Base-by-base conservation (phyloP, 2,113 vertebrate genomes). In the Myotis brandtii region DNA sequence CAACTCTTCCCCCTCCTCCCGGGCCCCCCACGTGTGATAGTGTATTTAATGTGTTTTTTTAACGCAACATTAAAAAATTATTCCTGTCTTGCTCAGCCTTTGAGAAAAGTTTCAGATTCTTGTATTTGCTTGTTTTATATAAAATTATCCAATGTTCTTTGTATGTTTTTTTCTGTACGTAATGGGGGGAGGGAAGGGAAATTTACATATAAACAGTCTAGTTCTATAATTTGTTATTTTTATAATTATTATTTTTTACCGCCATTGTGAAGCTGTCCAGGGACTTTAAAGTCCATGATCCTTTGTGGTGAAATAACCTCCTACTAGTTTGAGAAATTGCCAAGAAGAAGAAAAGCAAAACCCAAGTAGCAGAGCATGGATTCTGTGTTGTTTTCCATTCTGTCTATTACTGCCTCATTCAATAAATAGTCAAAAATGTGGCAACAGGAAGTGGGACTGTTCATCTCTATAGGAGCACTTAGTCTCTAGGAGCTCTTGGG, bases 351-450 rank as follows among this genome's bases (percentile, higher is more conserved):
- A 66, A 82, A 96, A 94, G 89, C 90, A 91, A 96, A 96, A 88
- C 87, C 88, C 96, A 94, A 95, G 95, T 96, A 97, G 97, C 98
- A 97, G 97, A 98, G 98, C 98, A 98, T 98, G 98, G 98, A 95
- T 96, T 69, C 92, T 95, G 94, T 93, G 94, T 97, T 96, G 94
- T 98, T 98, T 92, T 75, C 98, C 96, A 14, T 97, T 97, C 97
- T 98, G 98, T 98, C 97, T 97, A 48, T 98, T 97, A 96, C 97
- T 97, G 98, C 98, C 98, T 98, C 98, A 96, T 97, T 98, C 98
- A 98, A 98, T 98, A 98, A 98, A 98, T 98, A 98, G 98, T 98
- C 98, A 94, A 89, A 95, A 95, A 96, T 77, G 97, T 98, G 98
- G 96, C 97, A 89, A 93, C 84, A 54, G 43, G 64, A 87, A 93